Evolutionary conservation across 1,140 invertebrate genomes (phyloP).

Genomic region (Contarinia nasturtii): DNA sequence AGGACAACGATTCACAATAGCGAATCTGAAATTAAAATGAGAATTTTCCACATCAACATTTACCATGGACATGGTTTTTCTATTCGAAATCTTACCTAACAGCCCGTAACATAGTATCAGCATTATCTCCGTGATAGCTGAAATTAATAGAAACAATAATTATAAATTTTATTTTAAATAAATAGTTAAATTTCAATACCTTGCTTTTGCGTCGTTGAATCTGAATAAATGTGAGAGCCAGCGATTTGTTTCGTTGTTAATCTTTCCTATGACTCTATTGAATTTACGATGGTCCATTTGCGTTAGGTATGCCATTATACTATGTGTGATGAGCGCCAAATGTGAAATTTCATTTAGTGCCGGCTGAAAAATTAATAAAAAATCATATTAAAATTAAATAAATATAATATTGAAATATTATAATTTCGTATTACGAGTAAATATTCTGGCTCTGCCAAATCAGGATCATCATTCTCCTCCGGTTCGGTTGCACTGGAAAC

Average conservation of each 20-base stretch:
- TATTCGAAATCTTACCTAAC: conserved; percentile 5
- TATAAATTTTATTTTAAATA: too few relatives aligned
- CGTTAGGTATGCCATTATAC: conserved; percentile 20
- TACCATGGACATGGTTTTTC: too few relatives aligned
- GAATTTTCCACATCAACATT: neutral
- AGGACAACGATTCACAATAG: conserved; percentile 20
- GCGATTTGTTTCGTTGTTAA: conserved; percentile 17
- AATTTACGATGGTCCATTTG: conserved; percentile 18
- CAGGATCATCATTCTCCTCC: too few relatives aligned
- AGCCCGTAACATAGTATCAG: conserved; percentile 15
- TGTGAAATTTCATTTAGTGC: conserved; percentile 22
- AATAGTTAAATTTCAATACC: too few relatives aligned
- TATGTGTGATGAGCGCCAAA: conserved; percentile 21
- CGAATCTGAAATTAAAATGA: conserved; percentile 8
- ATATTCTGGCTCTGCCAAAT: too few relatives aligned
- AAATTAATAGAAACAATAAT: too few relatives aligned
- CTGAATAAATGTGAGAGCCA: conserved; percentile 20
- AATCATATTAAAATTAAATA: too few relatives aligned
- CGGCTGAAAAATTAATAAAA: too few relatives aligned
- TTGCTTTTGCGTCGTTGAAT: conserved; percentile 12
- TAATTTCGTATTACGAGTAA: too few relatives aligned
- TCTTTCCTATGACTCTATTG: conserved; percentile 16
- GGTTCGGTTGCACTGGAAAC: neutral
- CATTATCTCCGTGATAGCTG: conserved; percentile 20
- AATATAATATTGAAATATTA: too few relatives aligned